These are phyloP conservation scores for Andinoacara biseriatus DNA, from an alignment of 2,113 vertebrate species.

Conservation along the genomic window DNA sequence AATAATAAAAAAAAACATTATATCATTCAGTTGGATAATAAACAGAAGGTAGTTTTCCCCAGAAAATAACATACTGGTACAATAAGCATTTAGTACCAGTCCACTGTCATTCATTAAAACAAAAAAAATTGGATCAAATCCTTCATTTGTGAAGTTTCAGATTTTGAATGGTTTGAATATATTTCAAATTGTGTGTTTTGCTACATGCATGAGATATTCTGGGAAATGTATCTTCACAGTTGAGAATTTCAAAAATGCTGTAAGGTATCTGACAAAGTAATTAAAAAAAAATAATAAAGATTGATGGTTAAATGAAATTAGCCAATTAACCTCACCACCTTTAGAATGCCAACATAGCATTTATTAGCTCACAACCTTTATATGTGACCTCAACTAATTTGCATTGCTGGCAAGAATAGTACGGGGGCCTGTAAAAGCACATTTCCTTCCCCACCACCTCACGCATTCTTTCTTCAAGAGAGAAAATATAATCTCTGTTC, in stretches of 20 bases:
- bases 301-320: constrained; percentile 5
- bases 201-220: neutral
- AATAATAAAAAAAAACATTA: no score
- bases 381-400: neutral
- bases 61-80: no score
- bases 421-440: neutral
- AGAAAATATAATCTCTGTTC: neutral
- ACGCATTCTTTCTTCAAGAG: neutral
- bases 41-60: neutral
- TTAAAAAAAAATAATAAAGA: neutral
- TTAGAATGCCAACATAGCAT: neutral
- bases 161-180: no score
- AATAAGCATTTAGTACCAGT: no score
- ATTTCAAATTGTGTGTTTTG: neutral
- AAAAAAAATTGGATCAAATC: no score
- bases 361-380: constrained; percentile 3
- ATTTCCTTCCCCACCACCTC: no score
- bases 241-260: no score
- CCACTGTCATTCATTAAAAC: no score
- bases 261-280: neutral
- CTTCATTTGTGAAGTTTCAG: no score
- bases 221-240: neutral
- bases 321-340: neutral
- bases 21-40: no score
- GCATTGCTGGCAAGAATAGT: neutral